Evolutionary conservation across 2,888 invertebrate species (phyloP), one percentile per base, ranked within the genome.

Genomic region (Gryllus longicercus): DNA sequence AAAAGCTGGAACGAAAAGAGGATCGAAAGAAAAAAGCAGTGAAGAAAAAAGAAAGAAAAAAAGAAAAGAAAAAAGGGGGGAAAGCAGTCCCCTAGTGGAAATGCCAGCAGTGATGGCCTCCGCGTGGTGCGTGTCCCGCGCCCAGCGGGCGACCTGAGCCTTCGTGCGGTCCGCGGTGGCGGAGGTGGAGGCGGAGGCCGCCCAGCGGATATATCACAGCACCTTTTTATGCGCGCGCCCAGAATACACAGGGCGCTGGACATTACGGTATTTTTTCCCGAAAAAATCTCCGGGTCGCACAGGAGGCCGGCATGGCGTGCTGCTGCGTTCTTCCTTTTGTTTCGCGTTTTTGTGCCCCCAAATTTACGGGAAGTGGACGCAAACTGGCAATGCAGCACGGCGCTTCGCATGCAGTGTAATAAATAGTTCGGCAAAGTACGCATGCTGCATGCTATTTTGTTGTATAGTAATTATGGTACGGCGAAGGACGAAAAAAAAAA

Each of bases 311-410:
- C 63, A 16, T 14, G 16, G 63, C 63, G n/a, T 63, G 63, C n/a
- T 63, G 63, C n/a, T 11, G 0, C 12, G 63, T 63, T n/a, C 63
- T 63, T 63, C n/a, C 63, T n/a, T 63, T 63, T 63, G 63, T 63
- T 63, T 63, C n/a, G 63, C 63, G 63, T 63, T 63, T 63, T 63
- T 63, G 63, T 63, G 21, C 63, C n/a, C 63, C 63, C n/a, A n/a
- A n/a, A 63, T 63, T 63, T 63, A 63, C 63, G 63, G 16, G 16
- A 63, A 63, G 4, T 63, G n/a, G 63, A 63, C 63, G 12, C 63
- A 63, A 63, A 63, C 63, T 63, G 63, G 63, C 63, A n/a, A 63
- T 63, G 63, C 63, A 63, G 63, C 63, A n/a, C 16, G 16, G 63
- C 12, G 16, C 63, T 63, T 38, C 14, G 16, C 63, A n/a, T 63